Evolutionary conservation across 2,888 invertebrate genomes (phyloP).

Genomic region (Aquatica leii): DNA sequence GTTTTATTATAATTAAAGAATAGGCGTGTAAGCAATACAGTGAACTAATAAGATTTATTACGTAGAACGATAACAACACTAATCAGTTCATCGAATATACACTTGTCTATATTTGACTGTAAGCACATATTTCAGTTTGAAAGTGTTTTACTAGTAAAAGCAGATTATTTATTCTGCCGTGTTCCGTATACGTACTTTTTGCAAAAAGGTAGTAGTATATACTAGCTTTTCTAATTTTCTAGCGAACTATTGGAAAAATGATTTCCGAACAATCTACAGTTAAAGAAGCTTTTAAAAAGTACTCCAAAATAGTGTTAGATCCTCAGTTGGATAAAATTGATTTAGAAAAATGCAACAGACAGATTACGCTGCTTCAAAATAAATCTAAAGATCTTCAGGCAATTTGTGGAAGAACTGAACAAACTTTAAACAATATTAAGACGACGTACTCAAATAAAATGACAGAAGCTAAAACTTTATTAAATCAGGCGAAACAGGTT

Average conservation of each 20-base stretch:
- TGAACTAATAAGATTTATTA: no score
- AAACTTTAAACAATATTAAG: conserved; percentile 51
- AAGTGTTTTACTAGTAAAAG: no score
- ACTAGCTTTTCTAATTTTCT: conserved; percentile 21
- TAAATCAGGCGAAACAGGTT: conserved; percentile 64
- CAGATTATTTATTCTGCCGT: no score
- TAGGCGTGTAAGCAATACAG: no score
- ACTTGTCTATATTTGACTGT: no score
- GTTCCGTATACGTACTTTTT: no score
- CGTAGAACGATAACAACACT: no score
- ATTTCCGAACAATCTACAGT: conserved; percentile 49
- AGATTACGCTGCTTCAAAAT: conserved; percentile 52
- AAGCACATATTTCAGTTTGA: no score
- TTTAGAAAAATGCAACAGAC: conserved; percentile 46
- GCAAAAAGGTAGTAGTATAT: no score
- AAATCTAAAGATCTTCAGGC: conserved; percentile 52
- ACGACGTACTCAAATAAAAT: conserved; percentile 51
- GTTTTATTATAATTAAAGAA: no score
- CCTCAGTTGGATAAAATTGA: conserved; percentile 45
- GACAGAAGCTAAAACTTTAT: conserved; percentile 62
- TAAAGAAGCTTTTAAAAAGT: conserved; percentile 37
- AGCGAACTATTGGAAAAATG: conserved; percentile 50
- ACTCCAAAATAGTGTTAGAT: conserved; percentile 46
- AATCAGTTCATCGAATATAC: no score
- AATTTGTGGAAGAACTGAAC: conserved; percentile 52